Evolutionary conservation across 2,797 vertebrate species (phyloP).

Genomic region (Amphiprion clarkii): DNA sequence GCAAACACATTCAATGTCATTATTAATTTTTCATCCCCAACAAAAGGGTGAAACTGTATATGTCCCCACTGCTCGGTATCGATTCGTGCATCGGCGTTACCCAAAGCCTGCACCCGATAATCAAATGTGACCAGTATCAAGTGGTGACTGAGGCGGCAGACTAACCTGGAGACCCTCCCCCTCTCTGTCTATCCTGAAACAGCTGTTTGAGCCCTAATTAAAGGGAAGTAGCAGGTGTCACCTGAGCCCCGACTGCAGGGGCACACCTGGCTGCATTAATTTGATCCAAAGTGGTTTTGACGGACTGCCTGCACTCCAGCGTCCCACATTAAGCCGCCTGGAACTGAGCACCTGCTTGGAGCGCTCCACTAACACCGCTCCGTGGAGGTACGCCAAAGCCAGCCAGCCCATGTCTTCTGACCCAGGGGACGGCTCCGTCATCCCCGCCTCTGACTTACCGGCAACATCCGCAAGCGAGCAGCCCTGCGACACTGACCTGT

Average conservation of each 20-base stretch:
- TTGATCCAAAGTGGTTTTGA: conserved; percentile 86
- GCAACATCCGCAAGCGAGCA: conserved; percentile 70
- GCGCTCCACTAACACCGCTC: conserved; percentile 39
- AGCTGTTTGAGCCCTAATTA: conserved; percentile 87
- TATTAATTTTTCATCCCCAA: conserved; percentile 27
- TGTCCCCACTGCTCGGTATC: conserved; percentile 33
- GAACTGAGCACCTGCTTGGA: conserved; percentile 75
- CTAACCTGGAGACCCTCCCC: conserved; percentile 50
- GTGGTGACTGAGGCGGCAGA: conserved; percentile 40
- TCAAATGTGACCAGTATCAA: conserved; percentile 73
- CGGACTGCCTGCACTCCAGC: conserved; percentile 74
- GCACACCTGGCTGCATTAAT: conserved; percentile 86
- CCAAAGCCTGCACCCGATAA: conserved; percentile 56
- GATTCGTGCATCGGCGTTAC: conserved; percentile 50
- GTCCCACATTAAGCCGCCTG: conserved; percentile 73
- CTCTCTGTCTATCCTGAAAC: conserved; percentile 77
- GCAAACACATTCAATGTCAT: conserved; percentile 40
- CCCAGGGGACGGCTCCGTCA: conserved; percentile 54
- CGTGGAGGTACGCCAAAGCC: conserved; percentile 53
- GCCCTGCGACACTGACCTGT: conserved; percentile 58
- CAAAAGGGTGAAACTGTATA: conserved; percentile 5
- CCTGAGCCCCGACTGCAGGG: conserved; percentile 77
- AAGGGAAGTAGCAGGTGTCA: conserved; percentile 87
- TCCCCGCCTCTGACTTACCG: conserved; percentile 52
- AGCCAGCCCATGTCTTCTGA: conserved; percentile 46